Conservation (phyloP, 1,140 invertebrate genomes). For the Euura saliciscinereae region DNA sequence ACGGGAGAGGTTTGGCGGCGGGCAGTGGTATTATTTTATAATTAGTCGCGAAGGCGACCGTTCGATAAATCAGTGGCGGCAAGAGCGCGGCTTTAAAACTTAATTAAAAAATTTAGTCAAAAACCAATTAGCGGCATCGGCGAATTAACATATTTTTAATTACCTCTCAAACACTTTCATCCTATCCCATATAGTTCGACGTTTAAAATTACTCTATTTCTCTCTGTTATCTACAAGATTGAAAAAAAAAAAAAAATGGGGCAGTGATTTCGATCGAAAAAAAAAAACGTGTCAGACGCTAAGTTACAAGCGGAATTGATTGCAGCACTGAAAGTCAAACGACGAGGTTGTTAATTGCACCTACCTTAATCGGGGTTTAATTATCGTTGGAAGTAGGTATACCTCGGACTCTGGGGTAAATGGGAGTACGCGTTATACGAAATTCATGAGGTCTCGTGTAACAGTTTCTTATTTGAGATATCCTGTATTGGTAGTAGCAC, state of each 20-base stretch:
- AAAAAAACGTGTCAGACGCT: too few species aligned
- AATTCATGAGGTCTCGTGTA: background rate
- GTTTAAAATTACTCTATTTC: background rate
- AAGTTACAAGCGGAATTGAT: background rate
- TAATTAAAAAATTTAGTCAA: constrained; percentile 56
- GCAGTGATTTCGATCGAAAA: too few species aligned
- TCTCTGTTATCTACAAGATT: background rate
- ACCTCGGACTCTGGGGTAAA: background rate
- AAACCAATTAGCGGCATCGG: constrained; percentile 51
- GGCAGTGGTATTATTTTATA: constrained; percentile 39
- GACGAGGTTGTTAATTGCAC: constrained; percentile 1
- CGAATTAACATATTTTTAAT: constrained; percentile 56
- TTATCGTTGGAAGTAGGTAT: background rate
- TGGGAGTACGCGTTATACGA: background rate
- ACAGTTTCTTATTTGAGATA: background rate
- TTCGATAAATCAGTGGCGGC: constrained; percentile 48
- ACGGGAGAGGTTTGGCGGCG: constrained; percentile 13
- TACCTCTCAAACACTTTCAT: constrained; percentile 47
- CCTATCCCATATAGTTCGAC: background rate
- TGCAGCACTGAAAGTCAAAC: background rate
- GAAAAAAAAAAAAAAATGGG: too few species aligned
- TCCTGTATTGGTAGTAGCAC: background rate
- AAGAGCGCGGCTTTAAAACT: constrained; percentile 48
- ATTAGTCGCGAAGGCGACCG: constrained; percentile 38
- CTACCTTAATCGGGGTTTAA: constrained; percentile 4